Evolutionary conservation across 1,140 invertebrate species (phyloP).

Genomic region (Geopemphigus sp.): DNA sequence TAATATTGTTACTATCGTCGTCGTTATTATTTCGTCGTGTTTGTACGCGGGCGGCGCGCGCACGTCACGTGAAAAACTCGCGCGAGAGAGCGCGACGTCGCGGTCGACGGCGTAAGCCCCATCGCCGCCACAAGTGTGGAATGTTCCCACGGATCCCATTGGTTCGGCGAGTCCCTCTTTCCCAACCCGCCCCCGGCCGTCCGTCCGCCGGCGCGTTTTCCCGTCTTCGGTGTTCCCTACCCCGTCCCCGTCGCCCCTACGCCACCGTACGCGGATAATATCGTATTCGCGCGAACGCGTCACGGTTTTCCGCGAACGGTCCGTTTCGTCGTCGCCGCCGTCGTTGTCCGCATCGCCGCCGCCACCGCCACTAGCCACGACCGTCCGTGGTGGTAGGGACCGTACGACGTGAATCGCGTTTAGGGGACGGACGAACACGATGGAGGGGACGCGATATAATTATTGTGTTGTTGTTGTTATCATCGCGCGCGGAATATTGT

Average conservation of each 20-base stretch:
- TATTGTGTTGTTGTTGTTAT: not conserved
- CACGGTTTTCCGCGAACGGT: too few relatives aligned
- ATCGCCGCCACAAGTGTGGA: conserved; percentile 22
- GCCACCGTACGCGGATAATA: not conserved
- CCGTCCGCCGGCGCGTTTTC: not conserved
- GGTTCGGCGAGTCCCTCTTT: conserved; percentile 26
- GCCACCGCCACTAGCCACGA: too few relatives aligned
- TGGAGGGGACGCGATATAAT: not conserved
- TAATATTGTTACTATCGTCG: too few relatives aligned
- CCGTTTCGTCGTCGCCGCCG: too few relatives aligned
- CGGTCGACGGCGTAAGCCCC: not conserved
- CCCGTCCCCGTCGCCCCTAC: not conserved
- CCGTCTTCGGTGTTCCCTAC: not conserved
- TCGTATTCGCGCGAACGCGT: too few relatives aligned
- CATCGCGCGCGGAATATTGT: not conserved
- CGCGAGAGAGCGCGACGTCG: conserved; percentile 43
- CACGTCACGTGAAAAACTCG: not conserved
- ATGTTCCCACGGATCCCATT: conserved; percentile 48
- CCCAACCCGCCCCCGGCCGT: not conserved
- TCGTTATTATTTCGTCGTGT: too few relatives aligned
- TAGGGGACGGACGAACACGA: not conserved
- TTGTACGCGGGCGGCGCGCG: not conserved
- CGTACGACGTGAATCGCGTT: too few relatives aligned
- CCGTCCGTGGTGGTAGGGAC: too few relatives aligned
- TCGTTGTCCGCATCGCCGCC: too few relatives aligned